Base-by-base conservation (phyloP, 2,888 invertebrate species). In the Drosophila ustulata region DNA sequence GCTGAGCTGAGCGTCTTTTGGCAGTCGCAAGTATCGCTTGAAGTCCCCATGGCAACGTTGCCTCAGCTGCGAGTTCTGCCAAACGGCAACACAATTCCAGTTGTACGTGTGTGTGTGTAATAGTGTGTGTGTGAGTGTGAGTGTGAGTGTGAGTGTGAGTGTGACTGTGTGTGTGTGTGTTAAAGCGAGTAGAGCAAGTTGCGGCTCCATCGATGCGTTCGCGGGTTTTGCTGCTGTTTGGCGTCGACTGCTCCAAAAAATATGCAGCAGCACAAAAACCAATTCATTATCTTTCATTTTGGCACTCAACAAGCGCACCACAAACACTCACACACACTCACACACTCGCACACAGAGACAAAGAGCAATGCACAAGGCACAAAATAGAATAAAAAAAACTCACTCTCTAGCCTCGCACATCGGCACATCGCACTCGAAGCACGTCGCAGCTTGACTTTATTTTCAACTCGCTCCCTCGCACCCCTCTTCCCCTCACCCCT, bases 251-350 rank as follows among this genome's bases (percentile, higher is more conserved):
- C 58, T 55, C 47, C 47, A 46, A 45, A 50, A 68, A 73, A 57
- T 71, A 55, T 68, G 75, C 77, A 65, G 53, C 52, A 63, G 55
- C 50, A 66, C 71, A 74, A 76, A 78, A 78, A 78, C 71, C 84
- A 82, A 88, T 86, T 88, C 84, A 86, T 88, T 86, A 88, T 87
- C 87, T 87, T 80, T 80, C 57, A 82, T 84, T 80, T 84, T 87
- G 78, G 68, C 66, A 62, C 78, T 64, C 39, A 37, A 4, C 49
- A 30, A 32, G 46, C 41, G 18, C 32, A 32, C 32, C 32, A 39
- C 39, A 18, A 69, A 58, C 52, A 51, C 58, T 68, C 53, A 59
- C 52, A 52, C 66, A 49, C 61, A 56, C 45, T 18, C 66, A 45
- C 37, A 47, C 46, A 58, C 73, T 39, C 41, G 45, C 46, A 63